Percentiles rank a stretch among this genome's conserved stretches.
Evolutionary conservation across 2,113 vertebrate species (phyloP).

Genomic region (Peromyscus maniculatus): DNA sequence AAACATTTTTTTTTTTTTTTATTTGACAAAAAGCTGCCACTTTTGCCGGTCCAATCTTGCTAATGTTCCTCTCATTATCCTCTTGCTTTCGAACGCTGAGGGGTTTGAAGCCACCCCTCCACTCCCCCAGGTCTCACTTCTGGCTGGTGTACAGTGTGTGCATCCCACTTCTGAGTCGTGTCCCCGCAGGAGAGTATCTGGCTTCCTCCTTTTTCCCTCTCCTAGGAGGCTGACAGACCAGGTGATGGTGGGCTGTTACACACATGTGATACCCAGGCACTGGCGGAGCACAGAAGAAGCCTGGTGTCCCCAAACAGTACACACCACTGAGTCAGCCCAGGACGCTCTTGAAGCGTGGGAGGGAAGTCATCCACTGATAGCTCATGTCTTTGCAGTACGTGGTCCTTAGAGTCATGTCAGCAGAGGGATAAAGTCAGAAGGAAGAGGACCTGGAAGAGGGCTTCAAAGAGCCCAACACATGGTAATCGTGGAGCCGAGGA

Average conservation of each 20-base stretch:
- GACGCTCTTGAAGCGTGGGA: neutral
- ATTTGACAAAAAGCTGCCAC: slow-evolving; percentile 10
- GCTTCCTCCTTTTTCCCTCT: neutral
- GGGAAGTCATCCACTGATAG: neutral
- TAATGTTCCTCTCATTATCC: neutral
- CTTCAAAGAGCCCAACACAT: neutral
- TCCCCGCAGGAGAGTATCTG: neutral
- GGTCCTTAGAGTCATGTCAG: neutral
- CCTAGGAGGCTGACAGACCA: neutral
- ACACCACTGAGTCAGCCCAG: neutral
- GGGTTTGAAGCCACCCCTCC: neutral
- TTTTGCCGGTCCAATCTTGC: neutral
- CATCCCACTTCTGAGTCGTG: neutral
- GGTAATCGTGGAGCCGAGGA: neutral
- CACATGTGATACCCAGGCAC: accelerated
- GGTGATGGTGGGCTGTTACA: too few relatives aligned
- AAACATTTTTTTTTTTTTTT: neutral
- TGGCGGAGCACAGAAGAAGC: neutral
- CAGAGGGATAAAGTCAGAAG: too few relatives aligned
- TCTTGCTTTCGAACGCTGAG: neutral
- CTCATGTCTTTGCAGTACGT: neutral
- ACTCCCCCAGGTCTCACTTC: neutral
- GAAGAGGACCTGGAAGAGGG: neutral
- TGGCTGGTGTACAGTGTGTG: neutral
- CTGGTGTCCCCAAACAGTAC: neutral